Evolutionary conservation across 2,888 invertebrate genomes (phyloP).

Genomic region (Stegana nigrithorax): DNA sequence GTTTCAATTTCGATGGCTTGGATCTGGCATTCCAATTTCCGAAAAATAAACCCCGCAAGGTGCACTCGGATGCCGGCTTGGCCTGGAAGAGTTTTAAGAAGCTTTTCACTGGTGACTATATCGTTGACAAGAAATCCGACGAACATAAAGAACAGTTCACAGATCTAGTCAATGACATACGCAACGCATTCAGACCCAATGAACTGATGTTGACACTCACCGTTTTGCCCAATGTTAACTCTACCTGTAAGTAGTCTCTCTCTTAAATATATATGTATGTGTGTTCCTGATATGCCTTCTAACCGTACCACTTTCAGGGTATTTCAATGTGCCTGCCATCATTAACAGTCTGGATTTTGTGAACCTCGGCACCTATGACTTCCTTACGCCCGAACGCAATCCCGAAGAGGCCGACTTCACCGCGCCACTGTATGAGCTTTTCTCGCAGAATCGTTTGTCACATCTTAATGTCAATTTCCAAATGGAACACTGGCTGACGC

Average conservation of each 20-base stretch:
- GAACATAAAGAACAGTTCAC: slow-evolving; percentile 84
- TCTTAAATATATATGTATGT: not conserved
- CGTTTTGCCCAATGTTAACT: slow-evolving; percentile 83
- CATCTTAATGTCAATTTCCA: slow-evolving; percentile 77
- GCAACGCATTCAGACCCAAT: slow-evolving; percentile 76
- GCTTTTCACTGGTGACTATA: slow-evolving; percentile 77
- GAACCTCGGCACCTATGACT: slow-evolving; percentile 84
- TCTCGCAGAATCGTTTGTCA: slow-evolving; percentile 74
- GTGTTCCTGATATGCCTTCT: not conserved
- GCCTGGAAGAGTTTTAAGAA: slow-evolving; percentile 84
- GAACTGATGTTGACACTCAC: slow-evolving; percentile 76
- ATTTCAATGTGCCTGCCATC: slow-evolving; percentile 80
- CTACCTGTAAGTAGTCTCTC: slow-evolving; percentile 72
- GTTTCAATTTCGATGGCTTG: slow-evolving; percentile 87
- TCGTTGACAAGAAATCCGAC: slow-evolving; percentile 79
- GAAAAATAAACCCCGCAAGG: slow-evolving; percentile 81
- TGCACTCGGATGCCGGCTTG: slow-evolving; percentile 73
- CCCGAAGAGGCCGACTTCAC: slow-evolving; percentile 84
- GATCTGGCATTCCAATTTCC: slow-evolving; percentile 90
- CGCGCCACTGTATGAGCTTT: slow-evolving; percentile 78
- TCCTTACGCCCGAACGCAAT: slow-evolving; percentile 79
- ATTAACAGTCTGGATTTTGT: slow-evolving; percentile 82
- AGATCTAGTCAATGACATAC: slow-evolving; percentile 78
- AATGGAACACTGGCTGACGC: slow-evolving; percentile 74
- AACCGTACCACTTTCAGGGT: slow-evolving; percentile 71